phyloP scores from a whole-genome alignment of 2,888 invertebrate genomes.

The Thumatha senex region DNA sequence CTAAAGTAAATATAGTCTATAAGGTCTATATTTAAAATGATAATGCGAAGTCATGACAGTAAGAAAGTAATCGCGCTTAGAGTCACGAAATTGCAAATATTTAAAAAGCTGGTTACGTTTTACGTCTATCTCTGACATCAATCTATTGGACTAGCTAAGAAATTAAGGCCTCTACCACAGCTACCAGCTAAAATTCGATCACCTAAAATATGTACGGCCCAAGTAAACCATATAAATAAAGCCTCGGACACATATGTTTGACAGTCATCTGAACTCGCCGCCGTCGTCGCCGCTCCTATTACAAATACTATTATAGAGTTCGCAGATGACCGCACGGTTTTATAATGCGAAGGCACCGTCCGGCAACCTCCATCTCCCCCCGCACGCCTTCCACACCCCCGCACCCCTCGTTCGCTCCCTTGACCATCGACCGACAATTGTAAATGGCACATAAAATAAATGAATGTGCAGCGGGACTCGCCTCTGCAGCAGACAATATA shows the following conservation, averaged over 20 bases:
- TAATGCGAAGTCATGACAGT: too few species aligned
- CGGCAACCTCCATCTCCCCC: conserved; percentile 49
- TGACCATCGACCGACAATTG: conserved; percentile 85
- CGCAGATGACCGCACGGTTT: conserved; percentile 84
- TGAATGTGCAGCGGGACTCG: conserved; percentile 84
- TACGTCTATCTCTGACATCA: too few species aligned
- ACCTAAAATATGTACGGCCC: neutral
- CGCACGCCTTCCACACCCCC: conserved; percentile 45
- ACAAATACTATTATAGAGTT: conserved; percentile 80
- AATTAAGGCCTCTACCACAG: too few species aligned
- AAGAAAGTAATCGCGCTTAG: too few species aligned
- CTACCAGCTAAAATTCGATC: too few species aligned
- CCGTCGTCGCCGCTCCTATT: conserved; percentile 66
- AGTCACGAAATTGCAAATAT: too few species aligned
- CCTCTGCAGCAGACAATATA: conserved; percentile 85
- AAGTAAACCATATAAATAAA: conserved; percentile 73
- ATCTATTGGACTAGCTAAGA: too few species aligned
- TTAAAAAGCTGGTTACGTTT: too few species aligned
- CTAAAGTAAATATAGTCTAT: too few species aligned
- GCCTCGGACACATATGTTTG: conserved; percentile 68
- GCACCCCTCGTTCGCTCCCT: conserved; percentile 70
- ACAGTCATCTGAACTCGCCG: conserved; percentile 65
- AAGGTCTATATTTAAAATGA: too few species aligned
- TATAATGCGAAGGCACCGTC: conserved; percentile 81
- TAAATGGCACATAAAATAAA: conserved; percentile 85